phyloP scores from a whole-genome alignment of 2,888 invertebrate genomes.

The Drosophila kambysellisi region DNA sequence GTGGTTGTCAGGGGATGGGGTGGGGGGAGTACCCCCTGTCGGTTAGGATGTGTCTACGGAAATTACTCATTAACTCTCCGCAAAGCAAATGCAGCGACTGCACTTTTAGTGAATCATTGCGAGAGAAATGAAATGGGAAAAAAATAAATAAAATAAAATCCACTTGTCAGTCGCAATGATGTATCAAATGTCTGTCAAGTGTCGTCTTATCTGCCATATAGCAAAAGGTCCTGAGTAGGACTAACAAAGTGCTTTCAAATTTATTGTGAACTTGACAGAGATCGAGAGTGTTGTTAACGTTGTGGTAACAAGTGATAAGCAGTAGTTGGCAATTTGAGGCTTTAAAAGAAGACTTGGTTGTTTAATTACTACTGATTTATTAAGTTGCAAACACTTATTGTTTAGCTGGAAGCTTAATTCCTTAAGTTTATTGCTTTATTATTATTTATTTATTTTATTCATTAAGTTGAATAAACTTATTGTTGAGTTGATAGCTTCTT shows the following conservation, averaged over 20 bases:
- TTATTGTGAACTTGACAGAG: constrained; percentile 14
- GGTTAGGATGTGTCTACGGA: constrained; percentile 65
- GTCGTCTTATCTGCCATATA: constrained; percentile 35
- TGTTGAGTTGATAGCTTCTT: background rate
- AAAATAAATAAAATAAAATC: background rate
- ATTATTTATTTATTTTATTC: background rate
- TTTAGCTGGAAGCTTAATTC: background rate
- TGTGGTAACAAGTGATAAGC: constrained; percentile 16
- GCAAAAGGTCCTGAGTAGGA: background rate
- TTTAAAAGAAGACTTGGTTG: background rate
- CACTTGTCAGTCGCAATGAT: constrained; percentile 39
- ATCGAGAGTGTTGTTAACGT: constrained; percentile 20
- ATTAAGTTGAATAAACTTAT: background rate
- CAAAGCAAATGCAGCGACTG: constrained; percentile 23
- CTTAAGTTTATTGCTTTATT: background rate
- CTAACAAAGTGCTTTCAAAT: constrained; percentile 14
- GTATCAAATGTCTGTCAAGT: constrained; percentile 58
- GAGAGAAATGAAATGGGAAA: background rate
- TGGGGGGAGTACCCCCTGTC: constrained; percentile 8
- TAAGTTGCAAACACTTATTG: background rate
- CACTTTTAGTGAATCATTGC: constrained; percentile 42
- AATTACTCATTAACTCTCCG: constrained; percentile 74
- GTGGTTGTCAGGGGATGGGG: background rate
- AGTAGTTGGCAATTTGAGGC: background rate
- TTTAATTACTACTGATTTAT: background rate